Evolutionary conservation across 2,888 invertebrate species (phyloP).

Genomic region (Oscheius onirici): DNA sequence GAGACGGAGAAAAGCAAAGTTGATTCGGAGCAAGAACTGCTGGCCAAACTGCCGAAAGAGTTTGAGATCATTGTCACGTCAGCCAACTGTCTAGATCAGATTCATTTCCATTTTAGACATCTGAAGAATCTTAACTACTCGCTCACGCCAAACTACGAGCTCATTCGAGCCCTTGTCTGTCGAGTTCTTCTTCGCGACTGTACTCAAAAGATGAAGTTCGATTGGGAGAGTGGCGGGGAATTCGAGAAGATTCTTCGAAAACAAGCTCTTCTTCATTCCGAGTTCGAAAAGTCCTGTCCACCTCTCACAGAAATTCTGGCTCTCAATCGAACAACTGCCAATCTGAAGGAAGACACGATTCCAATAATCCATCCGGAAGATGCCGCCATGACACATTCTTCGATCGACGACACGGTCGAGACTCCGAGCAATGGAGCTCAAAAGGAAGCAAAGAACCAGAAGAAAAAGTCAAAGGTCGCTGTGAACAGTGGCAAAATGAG

Average conservation of each 20-base stretch:
- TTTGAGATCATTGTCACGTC: constrained; percentile 15
- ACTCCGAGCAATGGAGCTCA: neutral
- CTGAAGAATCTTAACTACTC: constrained; percentile 12
- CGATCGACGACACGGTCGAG: constrained; percentile 18
- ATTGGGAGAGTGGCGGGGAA: constrained; percentile 47
- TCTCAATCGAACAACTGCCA: constrained; percentile 40
- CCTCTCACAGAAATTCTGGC: constrained; percentile 46
- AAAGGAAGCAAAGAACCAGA: neutral
- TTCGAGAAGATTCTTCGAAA: constrained; percentile 38
- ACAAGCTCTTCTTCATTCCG: constrained; percentile 29
- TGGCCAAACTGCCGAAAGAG: constrained; percentile 13
- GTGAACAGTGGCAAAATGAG: neutral
- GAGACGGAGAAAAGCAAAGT: constrained; percentile 18
- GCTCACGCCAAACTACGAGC: constrained; percentile 2
- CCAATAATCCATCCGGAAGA: neutral
- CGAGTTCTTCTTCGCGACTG: constrained; percentile 34
- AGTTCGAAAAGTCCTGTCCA: constrained; percentile 36
- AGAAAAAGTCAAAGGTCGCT: neutral
- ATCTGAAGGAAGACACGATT: neutral
- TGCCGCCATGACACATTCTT: constrained; percentile 5
- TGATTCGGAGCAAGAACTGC: constrained; percentile 4
- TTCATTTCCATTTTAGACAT: neutral
- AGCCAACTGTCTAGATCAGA: neutral
- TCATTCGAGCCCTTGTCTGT: constrained; percentile 27
- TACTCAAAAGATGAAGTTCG: constrained; percentile 33